phyloP scores from a whole-genome alignment of 1,140 invertebrate genomes.

The Pachypeltis micranthus region DNA sequence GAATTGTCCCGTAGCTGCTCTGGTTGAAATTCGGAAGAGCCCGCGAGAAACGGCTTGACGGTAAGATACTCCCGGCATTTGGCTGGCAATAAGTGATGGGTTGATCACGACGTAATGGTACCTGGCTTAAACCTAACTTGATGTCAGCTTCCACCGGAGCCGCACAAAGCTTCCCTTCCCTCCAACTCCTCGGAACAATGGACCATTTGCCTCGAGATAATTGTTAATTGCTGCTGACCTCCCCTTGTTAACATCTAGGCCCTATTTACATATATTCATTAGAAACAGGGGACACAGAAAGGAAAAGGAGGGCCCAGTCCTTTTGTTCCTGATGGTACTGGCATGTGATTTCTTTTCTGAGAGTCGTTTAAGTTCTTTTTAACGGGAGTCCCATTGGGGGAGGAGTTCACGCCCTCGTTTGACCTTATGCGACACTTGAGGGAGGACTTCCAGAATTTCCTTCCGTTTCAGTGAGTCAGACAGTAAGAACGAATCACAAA shows the following conservation, averaged over 20 bases:
- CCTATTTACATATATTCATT: conserved; percentile 10
- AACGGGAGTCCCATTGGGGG: not conserved
- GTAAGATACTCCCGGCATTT: too few relatives aligned
- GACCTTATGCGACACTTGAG: too few relatives aligned
- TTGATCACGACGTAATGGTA: conserved; percentile 4
- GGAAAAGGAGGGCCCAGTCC: too few relatives aligned
- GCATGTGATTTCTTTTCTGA: not conserved
- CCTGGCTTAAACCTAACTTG: not conserved
- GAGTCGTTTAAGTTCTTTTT: not conserved
- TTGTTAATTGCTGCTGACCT: conserved; percentile 9
- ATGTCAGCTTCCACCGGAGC: not conserved
- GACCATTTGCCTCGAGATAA: conserved; percentile 7
- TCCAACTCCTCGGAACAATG: not conserved
- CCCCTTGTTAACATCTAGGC: conserved; percentile 7
- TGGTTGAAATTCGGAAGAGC: too few relatives aligned
- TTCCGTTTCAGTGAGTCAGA: too few relatives aligned
- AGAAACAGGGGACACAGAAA: not conserved
- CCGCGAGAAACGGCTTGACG: too few relatives aligned
- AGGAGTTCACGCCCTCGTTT: conserved; percentile 5
- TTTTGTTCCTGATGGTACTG: conserved; percentile 4
- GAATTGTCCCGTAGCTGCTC: too few relatives aligned
- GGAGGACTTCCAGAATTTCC: too few relatives aligned
- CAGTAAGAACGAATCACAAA: too few relatives aligned
- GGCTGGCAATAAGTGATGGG: too few relatives aligned
- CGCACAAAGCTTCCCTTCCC: not conserved